These are phyloP conservation scores for Eulithis prunata DNA, from an alignment of 2,888 invertebrate species.

Conservation along the genomic window DNA sequence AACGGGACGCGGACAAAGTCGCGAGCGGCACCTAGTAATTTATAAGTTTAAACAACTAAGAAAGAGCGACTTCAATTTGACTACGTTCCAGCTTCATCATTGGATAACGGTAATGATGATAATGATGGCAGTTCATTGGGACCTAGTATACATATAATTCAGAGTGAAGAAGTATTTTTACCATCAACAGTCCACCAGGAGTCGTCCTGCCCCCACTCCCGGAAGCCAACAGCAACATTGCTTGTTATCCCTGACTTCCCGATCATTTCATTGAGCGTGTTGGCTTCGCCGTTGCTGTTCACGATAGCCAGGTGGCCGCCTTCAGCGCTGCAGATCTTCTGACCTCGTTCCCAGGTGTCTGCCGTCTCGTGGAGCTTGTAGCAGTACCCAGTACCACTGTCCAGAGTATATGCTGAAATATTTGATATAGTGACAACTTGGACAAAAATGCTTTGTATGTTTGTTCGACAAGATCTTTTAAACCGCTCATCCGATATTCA, in stretches of 20 bases:
- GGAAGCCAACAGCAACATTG: not conserved
- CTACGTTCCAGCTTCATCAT: no score
- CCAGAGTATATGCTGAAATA: constrained; percentile 27
- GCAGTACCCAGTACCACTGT: constrained; percentile 24
- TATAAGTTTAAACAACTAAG: no score
- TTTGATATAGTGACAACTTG: no score
- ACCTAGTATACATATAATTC: no score
- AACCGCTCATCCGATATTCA: no score
- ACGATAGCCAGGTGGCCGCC: constrained; percentile 33
- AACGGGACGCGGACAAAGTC: no score
- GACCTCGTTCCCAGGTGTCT: constrained; percentile 20
- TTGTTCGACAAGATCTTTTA: no score
- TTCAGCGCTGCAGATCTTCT: constrained; percentile 30
- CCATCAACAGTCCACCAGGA: constrained; percentile 31
- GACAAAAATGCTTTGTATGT: no score
- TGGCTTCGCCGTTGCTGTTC: constrained; percentile 25
- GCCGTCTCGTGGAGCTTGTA: constrained; percentile 31
- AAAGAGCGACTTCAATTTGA: no score
- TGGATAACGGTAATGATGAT: no score
- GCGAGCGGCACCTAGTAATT: no score
- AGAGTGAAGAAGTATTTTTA: not conserved
- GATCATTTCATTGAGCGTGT: not conserved
- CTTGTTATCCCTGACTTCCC: not conserved
- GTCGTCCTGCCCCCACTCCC: constrained; percentile 13
- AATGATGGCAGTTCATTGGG: no score